Conservation (phyloP, 2,797 vertebrate genomes). For the Notoglanidium macrostoma region DNA sequence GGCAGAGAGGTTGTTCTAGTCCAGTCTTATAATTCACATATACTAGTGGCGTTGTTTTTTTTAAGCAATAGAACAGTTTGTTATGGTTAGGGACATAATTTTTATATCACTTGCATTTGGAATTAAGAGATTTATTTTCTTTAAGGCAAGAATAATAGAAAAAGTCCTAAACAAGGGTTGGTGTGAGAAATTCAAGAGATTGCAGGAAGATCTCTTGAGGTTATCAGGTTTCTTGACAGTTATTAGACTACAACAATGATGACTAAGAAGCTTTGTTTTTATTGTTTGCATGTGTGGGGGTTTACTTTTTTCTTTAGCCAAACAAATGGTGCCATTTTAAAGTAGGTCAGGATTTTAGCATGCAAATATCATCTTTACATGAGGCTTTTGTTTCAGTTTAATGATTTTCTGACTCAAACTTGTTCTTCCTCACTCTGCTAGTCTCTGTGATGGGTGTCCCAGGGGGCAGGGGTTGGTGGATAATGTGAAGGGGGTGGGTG, state of each 20-base stretch:
- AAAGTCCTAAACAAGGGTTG: constrained; percentile 8
- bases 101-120: constrained; percentile 9
- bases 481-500: constrained; percentile 68
- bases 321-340: constrained; percentile 65
- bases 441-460: constrained; percentile 64
- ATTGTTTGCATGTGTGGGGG: constrained; percentile 43
- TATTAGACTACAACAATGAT: constrained; percentile 38
- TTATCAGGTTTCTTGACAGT: constrained; percentile 40
- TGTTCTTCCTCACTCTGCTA: constrained; percentile 68
- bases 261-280: constrained; percentile 41
- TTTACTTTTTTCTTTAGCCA: constrained; percentile 55
- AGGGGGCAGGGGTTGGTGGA: constrained; percentile 66
- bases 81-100: background rate
- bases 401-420: constrained; percentile 70
- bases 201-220: constrained; percentile 29
- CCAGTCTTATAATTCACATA: background rate
- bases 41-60: background rate
- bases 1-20: background rate
- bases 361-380: constrained; percentile 62
- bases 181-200: constrained; percentile 26
- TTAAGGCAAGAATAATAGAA: constrained; percentile 28
- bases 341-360: constrained; percentile 76
- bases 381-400: constrained; percentile 68
- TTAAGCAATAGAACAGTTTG: background rate
- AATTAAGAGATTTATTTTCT: constrained; percentile 14